Evolutionary conservation across 2,888 invertebrate genomes (phyloP), one percentile per base, ranked within the genome.

Genomic region (Celastrina argiolus): DNA sequence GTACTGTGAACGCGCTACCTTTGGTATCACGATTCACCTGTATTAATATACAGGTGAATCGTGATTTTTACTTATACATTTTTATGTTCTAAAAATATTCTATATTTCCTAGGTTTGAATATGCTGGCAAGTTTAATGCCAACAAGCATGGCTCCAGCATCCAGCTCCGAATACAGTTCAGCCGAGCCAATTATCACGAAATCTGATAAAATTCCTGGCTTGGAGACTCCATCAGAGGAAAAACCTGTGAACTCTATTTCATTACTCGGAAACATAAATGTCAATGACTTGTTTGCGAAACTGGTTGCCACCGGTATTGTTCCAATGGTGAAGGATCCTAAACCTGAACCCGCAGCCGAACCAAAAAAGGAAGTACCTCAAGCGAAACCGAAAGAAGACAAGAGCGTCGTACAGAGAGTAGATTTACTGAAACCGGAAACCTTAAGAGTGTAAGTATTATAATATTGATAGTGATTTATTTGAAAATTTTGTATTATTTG

Each of bases 221-320:
- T 91, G 0, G 90, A 88, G 42, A 77, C 82, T 0, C 79, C 83
- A 0, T 66, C 75, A 0, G 83, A 84, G 0, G 86, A 87, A 65
- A 84, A 84, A 42, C 83, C 85, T 0, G 16, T 83, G 84, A 22
- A 74, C 81, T 34, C 72, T 0, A 64, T 82, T 7, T 79, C 86
- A 14, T 70, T 79, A 12, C 78, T 91, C 0, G 81, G 84, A 26
- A 83, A 85, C 67, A 81, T 94, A 2, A 96, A 97, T 76, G 95
- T 98, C 28, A 95, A 93, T 69, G 96, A 97, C 72, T 87, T 98
- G 34, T 96, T 97, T 79, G 95, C 96, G 70, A 96, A 97, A 82
- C 86, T 98, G 7, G 94, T 98, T 1, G 96, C 96, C 0, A 95
- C 96, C 1, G 98, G 90, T 12, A 86, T 88, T 0, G 87, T 89